Evolutionary conservation across 2,888 invertebrate species (phyloP), one percentile per base, ranked within the genome.

Genomic region (Iphiclides podalirius): DNA sequence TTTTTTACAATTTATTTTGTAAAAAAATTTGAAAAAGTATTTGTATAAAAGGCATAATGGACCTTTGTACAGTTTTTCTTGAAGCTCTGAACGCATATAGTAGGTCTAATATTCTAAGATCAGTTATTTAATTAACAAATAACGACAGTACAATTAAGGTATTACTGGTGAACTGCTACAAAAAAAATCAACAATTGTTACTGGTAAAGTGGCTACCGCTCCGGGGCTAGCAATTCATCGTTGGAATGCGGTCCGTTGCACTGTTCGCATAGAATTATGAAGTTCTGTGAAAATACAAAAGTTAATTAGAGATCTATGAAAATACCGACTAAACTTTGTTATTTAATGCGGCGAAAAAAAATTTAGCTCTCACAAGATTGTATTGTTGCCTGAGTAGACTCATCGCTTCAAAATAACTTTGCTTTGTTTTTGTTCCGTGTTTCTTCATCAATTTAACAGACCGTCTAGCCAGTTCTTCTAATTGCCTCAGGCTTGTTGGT

Each of bases 221-320:
- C 79, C 1, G 81, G 79, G 20, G 79, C 79, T n/a, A 64, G 39
- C 12, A 79, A 54, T 60, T 77, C 76, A 42, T 82, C 79, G 53
- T 60, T 54, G 4, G 35, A 48, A 52, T 79, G 78, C 1, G 58
- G 55, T 3, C 70, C 68, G 11, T 55, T 44, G 55, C 79, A 77
- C 40, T 63, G 65, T 47, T 75, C 70, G 51, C 82, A 53, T n/a
- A 43, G 34, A 34, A 49, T 28, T 13, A 44, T 35, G 11, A 40
- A 28, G 36, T 52, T 38, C 26, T 37, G 35, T 2, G 6, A 20
- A 20, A 20, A 20, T n/a, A n/a, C 3, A 20, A 20, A 34, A 49
- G 17, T 8, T 20, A 26, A 45, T 31, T 11, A 33, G 1, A 14
- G 9, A 33, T 17, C 11, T 20, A 8, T n/a, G n/a, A n/a, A n/a